Evolutionary conservation across 1,140 invertebrate species (phyloP), one percentile per base, ranked within the genome.

Genomic region (Hylaeus anthracinus): DNA sequence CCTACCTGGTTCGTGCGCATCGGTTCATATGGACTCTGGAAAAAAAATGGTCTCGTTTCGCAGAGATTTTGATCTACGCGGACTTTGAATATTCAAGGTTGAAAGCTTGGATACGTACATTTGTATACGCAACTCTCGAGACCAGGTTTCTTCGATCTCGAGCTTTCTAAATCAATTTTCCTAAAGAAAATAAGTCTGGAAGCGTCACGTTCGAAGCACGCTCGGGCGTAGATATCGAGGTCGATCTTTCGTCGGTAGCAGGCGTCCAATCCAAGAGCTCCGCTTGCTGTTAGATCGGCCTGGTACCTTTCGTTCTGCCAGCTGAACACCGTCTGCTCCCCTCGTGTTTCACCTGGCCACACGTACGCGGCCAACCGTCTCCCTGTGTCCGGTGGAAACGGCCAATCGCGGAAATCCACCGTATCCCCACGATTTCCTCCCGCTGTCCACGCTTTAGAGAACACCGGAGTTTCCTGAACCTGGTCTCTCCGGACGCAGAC

Each of bases 341-440:
- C 56, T 26, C 51, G 66, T 66, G 63, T 61, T 72, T 82, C 75
- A 86, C 60, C 72, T 74, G 71, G 81, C 71, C 53, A 81, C 84
- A 61, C 56, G 65, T 73, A 73, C 71, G 66, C 74, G 84, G 76
- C 90, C 88, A 89, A 91, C 90, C 88, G 83, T 82, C 71, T 82
- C 78, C 83, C 82, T 70, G 87, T 89, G 87, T 87, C 85, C 82
- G 88, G 79, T 86, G 85, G 90, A 90, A 92, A 79, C 84, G 88
- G 82, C 90, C 90, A 89, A 90, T 91, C 89, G 79, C 70, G 81
- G 65, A 84, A 73, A 66, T 74, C 65, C 75, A 66, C 39, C 58
- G 48, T 70, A 70, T 70, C 73, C 72, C 79, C 82, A 76, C 79
- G 64, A 53, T 76, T 83, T 55, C 72, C 72, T 65, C 63, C 58